A percentile compares a stretch with the other conserved stretches of the same genome.
Conservation (phyloP, 2,888 invertebrate genomes). For the Trichogramma dendrolimi region DNA sequence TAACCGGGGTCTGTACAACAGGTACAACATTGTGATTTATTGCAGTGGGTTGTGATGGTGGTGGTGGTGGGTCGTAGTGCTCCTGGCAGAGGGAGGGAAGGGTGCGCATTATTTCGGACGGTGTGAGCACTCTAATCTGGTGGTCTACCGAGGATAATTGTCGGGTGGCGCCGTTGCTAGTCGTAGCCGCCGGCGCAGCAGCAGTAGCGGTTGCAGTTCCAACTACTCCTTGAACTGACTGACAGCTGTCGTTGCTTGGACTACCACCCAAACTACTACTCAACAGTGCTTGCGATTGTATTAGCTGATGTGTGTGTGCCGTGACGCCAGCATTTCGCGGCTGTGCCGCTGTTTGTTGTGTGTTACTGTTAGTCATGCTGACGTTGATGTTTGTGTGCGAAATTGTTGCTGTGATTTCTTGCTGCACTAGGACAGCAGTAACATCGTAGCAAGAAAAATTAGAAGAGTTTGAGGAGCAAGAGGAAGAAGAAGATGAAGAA, state of each 20-base stretch:
- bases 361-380: too few species aligned
- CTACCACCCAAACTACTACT: too few species aligned
- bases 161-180: constrained; percentile 54
- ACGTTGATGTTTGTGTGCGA: too few species aligned
- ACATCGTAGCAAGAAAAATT: too few species aligned
- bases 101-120: constrained; percentile 87
- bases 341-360: too few species aligned
- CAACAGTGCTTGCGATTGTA: constrained; percentile 11
- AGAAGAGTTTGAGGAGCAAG: constrained; percentile 6
- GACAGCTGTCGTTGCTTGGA: too few species aligned
- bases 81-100: constrained; percentile 78
- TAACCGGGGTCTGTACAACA: constrained; percentile 52
- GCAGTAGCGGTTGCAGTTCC: too few species aligned
- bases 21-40: constrained; percentile 51
- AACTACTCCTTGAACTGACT: too few species aligned
- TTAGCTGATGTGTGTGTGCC: neutral
- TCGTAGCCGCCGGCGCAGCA: constrained; percentile 37
- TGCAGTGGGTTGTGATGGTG: constrained; percentile 48
- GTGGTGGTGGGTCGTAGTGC: constrained; percentile 59
- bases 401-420: too few species aligned
- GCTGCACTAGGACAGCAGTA: too few species aligned
- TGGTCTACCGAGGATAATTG: constrained; percentile 62
- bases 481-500: constrained; percentile 16
- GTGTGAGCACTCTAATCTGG: constrained; percentile 83
- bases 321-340: neutral